Evolutionary conservation across 2,797 vertebrate genomes (phyloP).

Genomic region (Denticeps clupeoides): DNA sequence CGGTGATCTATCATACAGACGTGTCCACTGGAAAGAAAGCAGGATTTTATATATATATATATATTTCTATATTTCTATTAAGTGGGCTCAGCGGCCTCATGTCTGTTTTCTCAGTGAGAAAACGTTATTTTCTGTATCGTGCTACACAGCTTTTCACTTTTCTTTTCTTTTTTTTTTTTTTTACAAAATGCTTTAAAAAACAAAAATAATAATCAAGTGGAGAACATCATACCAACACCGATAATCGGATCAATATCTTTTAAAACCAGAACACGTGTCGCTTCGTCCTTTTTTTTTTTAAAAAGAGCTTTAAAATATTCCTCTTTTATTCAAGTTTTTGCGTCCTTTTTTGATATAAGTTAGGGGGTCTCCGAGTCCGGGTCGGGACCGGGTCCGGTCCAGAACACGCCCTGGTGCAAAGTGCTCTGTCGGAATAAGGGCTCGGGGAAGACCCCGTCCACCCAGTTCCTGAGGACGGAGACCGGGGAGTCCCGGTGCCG

Average conservation of each 20-base stretch:
- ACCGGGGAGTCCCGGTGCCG: slow-evolving; percentile 75
- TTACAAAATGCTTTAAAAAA: not conserved
- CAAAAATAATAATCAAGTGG: not conserved
- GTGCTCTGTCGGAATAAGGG: slow-evolving; percentile 78
- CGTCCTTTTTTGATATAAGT: no score
- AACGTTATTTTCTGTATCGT: no score
- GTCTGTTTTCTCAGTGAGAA: not conserved
- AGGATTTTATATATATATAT: slow-evolving; percentile 43
- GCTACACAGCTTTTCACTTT: no score
- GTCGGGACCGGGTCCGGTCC: slow-evolving; percentile 66
- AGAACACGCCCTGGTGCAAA: slow-evolving; percentile 71
- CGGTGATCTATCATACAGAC: slow-evolving; percentile 54
- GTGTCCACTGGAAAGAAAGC: slow-evolving; percentile 51
- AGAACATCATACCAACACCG: no score
- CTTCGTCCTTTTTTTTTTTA: no score
- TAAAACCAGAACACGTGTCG: no score
- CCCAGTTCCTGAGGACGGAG: slow-evolving; percentile 90
- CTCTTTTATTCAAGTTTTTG: no score
- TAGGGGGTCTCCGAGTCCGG: slow-evolving; percentile 54
- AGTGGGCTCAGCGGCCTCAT: slow-evolving; percentile 4
- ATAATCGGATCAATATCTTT: no score
- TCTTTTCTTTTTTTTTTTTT: not conserved
- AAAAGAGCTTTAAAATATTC: no score
- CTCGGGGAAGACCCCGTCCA: slow-evolving; percentile 92
- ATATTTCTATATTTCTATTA: no score